Conservation (phyloP, 2,888 invertebrate genomes). For the Clistopyga incitator region DNA sequence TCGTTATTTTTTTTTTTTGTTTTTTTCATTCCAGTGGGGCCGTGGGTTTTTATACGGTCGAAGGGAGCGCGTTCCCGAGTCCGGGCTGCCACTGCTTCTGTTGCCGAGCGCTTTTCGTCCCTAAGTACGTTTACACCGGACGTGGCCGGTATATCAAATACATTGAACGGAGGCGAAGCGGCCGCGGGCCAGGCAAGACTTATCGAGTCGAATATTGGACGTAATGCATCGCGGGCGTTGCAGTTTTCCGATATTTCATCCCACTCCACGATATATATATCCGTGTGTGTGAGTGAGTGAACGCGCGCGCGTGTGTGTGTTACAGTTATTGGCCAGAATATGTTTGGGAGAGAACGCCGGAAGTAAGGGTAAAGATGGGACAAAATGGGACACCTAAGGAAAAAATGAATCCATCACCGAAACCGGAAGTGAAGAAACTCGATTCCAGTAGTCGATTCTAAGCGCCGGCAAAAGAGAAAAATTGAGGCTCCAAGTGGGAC, state of each 20-base stretch:
- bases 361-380: no score
- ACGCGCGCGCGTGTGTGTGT: slow-evolving; percentile 5
- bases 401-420: no score
- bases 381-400: no score
- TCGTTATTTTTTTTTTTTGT: slow-evolving; percentile 41
- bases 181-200: slow-evolving; percentile 64
- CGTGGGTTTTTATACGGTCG: slow-evolving; percentile 56
- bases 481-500: no score
- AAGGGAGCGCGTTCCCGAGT: slow-evolving; percentile 29
- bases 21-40: slow-evolving; percentile 32
- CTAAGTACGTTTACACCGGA: slow-evolving; percentile 71
- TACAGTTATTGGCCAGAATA: slow-evolving; percentile 11
- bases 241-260: slow-evolving; percentile 74
- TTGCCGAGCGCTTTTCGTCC: slow-evolving; percentile 49
- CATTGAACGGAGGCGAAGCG: slow-evolving; percentile 57
- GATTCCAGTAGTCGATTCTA: no score
- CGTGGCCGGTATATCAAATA: slow-evolving; percentile 70
- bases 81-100: slow-evolving; percentile 29
- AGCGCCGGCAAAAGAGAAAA: no score
- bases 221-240: slow-evolving; percentile 67
- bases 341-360: background rate
- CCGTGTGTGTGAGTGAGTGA: slow-evolving; percentile 17
- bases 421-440: no score
- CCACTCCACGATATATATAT: slow-evolving; percentile 33
- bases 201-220: slow-evolving; percentile 73